Base-by-base conservation (phyloP, 2,113 vertebrate species). In the Dendropsophus ebraccatus region DNA sequence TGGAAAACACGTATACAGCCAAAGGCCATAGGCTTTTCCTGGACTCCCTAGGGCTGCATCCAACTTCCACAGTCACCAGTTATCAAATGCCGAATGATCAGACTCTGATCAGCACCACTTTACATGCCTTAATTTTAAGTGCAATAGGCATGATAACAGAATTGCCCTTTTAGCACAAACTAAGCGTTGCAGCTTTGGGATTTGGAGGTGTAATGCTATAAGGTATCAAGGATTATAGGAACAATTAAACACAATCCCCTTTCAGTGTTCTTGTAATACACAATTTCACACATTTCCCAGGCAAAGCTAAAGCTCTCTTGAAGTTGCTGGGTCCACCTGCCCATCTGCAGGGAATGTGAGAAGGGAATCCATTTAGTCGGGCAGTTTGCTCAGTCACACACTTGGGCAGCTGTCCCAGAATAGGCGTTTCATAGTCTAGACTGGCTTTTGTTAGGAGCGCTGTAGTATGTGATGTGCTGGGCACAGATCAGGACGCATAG, bases 271-370 rank as follows among this genome's bases (percentile, higher is more conserved):
- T 75, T 25, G 7, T 47, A 74, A 49, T 74, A 49, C 23, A 11
- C 25, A 25, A 49, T 75, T 49, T 50, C 45, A 47, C n/a, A 45
- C n/a, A 16, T 45, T 74, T 49, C 12, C 12, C 21, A 50, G n/a
- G 47, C 13, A 28, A 50, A 28, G 41, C 23, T 10, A 47, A 25
- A 58, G n/a, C n/a, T 62, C 5, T 28, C 37, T n/a, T 21, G 49
- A 30, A 21, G 78, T 81, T 28, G 56, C n/a, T 65, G 19, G 52
- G 56, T 62, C 32, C 78, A 80, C 78, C 78, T 80, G 78, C 35
- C 78, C 58, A 41, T 62, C 78, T 62, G 25, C 37, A 7, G 58
- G 56, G 25, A 65, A 76, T 35, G 28, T 50, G 12, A 65, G 50
- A 77, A 52, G 56, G 82, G 83, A 67, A 35, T 11, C 11, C 21